A percentile compares a stretch with the other conserved stretches of the same genome.
Evolutionary conservation across 2,113 vertebrate genomes (phyloP).

Genomic region (Pteruthius melanotis): DNA sequence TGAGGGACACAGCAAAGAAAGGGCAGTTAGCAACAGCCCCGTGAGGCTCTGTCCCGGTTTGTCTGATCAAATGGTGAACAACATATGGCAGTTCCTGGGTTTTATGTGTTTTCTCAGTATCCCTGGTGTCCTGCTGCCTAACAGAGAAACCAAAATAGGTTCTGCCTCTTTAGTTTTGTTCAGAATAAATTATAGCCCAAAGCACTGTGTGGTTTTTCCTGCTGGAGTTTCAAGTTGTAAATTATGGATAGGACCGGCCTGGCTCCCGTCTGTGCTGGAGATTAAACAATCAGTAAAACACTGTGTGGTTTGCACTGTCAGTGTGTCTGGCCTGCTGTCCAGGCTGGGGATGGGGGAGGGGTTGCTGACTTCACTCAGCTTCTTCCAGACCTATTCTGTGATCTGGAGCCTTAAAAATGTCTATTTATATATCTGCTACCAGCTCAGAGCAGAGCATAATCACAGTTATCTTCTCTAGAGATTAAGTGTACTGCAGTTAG

Average conservation of each 20-base stretch:
- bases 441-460: background rate
- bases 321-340: background rate
- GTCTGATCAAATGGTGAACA: background rate
- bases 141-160: background rate
- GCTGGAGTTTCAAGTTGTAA: constrained; percentile 32
- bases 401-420: background rate
- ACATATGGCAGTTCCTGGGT: background rate
- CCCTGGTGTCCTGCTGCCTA: background rate
- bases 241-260: constrained; percentile 21
- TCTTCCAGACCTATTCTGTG: background rate
- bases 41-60: background rate
- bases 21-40: background rate
- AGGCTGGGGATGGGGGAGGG: background rate
- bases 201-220: background rate
- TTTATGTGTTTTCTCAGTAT: background rate
- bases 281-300: constrained; percentile 8
- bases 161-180: constrained; percentile 12
- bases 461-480: background rate
- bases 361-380: background rate
- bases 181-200: background rate
- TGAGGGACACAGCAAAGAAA: background rate
- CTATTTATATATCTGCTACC: background rate
- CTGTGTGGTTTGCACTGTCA: background rate
- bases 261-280: background rate
- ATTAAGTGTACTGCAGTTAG: background rate